Base-by-base conservation (phyloP, 1,140 invertebrate genomes). In the Bombus turneri region DNA sequence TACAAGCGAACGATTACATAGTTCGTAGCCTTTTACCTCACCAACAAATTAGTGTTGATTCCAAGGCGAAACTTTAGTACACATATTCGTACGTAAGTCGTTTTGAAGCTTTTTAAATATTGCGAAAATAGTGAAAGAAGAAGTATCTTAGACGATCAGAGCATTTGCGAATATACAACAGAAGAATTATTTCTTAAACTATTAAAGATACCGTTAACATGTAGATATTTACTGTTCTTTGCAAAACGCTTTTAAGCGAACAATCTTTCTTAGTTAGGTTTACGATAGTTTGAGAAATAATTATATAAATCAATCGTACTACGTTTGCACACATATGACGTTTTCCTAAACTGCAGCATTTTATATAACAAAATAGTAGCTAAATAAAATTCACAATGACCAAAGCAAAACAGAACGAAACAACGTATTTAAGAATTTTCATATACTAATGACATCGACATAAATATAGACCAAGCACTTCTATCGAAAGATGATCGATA, bases 111-210 rank as follows among this genome's bases (percentile, higher is more conserved):
- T 53, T 13, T 62, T 12, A 66, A 37, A 68, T 9, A 22, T 34
- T 37, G 34, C 3, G 31, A 37, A 25, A 22, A 37, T 37, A 25
- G 9, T 22, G 22, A 37, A 31, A 68, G 66, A 68, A 25, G 31
- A 31, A 68, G 8, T 71, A 22, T 39, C 8, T 34, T 8, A 66
- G 13, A n/a, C 31, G 15, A 18, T 66, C 64, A 12, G 10, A 22
- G 31, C 3, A 37, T 18, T 6, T 68, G 18, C 15, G 3, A 34
- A 22, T 68, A 22, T 68, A 68, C 15, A 25, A 22, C 9, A 37
- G 8, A 37, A 68, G 25, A 69, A 72, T 72, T 72, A 72, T 72
- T 72, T 72, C 69, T 72, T n/a, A 72, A 72, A 72, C 41, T 72
- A 41, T n/a, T 72, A 43, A 41, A 8, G 13, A n/a, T n/a, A 43